Base-by-base conservation (phyloP, 2,888 invertebrate genomes). In the Eumerus sabulonum region DNA sequence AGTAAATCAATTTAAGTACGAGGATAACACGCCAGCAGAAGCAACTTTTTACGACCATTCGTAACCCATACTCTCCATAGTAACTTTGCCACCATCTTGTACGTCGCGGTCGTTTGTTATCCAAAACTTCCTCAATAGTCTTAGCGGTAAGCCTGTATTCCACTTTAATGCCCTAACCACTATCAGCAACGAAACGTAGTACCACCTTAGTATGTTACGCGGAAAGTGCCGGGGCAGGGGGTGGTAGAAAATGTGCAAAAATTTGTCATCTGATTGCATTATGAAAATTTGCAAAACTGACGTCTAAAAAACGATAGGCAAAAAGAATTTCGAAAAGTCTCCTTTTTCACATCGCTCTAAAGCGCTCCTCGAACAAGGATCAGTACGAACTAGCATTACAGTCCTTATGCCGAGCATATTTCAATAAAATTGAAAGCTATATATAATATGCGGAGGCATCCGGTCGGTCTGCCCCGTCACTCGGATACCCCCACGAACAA, bases 241-340 rank as follows among this genome's bases (percentile, higher is more conserved):
- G 48, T 44, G 16, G 59, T 66, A 70, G 14, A 53, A 36, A 81
- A 81, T 81, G 76, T 76, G 76, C 64, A 81, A 19, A 81, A 76
- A 81, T 81, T 81, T 81, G 81, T 81, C 81, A 76, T 76, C 70
- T 81, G 81, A 81, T 81, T 81, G 81, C 81, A 81, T 81, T 81
- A 76, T 74, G 81, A 74, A 81, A 81, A 81, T 68, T 79, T 73
- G 68, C 63, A 81, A 70, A 76, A 71, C 62, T 57, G 59, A 76
- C 71, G 70, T 60, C 35, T 45, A 66, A 51, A 68, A 48, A n/a
- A 56, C 27, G 36, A 48, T 40, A 56, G 14, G n/a, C n/a, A 50
- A 57, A 67, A 16, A 11, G 51, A 51, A 70, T 59, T 60, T 48
- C 38, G 9, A 48, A n/a, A 17, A 53, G 50, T 45, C 44, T 64